A percentile compares a stretch with the other conserved stretches of the same genome.
phyloP scores from a whole-genome alignment of 1,140 invertebrate genomes.

The Orius insidiosus region DNA sequence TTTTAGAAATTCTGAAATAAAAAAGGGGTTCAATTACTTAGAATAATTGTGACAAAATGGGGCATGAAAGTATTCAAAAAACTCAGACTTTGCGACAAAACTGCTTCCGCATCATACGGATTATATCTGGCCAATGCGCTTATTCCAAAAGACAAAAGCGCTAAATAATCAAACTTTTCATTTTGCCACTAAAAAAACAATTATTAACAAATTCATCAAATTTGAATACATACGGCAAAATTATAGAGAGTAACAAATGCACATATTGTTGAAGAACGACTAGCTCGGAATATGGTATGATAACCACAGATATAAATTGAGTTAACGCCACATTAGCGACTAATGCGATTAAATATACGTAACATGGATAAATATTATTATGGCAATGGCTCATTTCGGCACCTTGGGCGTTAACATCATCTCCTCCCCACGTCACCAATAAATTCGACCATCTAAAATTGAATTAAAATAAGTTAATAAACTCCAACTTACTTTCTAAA shows the following conservation, averaged over 20 bases:
- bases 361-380: conserved; percentile 62
- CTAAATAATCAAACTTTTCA: conserved; percentile 39
- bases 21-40: no score
- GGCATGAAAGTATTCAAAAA: conserved; percentile 49
- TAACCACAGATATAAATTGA: conserved; percentile 53
- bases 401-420: conserved; percentile 49
- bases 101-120: conserved; percentile 62
- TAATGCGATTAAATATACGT: conserved; percentile 57
- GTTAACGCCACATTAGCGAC: conserved; percentile 56
- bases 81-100: conserved; percentile 58
- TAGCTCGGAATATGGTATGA: conserved; percentile 67
- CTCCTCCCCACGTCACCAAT: conserved; percentile 47
- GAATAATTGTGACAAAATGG: no score
- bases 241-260: conserved; percentile 56
- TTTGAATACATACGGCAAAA: conserved; percentile 29
- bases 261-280: conserved; percentile 51
- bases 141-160: conserved; percentile 57
- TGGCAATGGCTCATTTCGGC: conserved; percentile 64
- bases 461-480: background rate
- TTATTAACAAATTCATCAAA: conserved; percentile 1
- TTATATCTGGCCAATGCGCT: conserved; percentile 62
- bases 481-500: conserved; percentile 19
- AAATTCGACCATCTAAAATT: conserved; percentile 47
- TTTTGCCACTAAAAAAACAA: conserved; percentile 15
- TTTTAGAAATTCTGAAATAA: no score